phyloP scores from a whole-genome alignment of 2,888 invertebrate species.

The Sinelater perroti region DNA sequence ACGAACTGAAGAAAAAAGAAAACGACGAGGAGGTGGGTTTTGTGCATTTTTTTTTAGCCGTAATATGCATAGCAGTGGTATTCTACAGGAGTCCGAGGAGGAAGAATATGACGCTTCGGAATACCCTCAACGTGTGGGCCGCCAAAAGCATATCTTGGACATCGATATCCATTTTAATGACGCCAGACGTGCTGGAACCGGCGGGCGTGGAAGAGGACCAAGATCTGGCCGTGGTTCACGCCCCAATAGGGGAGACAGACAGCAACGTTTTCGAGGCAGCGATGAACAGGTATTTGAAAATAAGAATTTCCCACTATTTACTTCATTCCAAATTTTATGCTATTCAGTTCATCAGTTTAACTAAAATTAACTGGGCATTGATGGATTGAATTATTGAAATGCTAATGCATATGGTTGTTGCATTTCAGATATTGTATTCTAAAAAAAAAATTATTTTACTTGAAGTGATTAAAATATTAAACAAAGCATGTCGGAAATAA shows the following conservation, averaged over 20 bases:
- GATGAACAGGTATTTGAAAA: constrained; percentile 47
- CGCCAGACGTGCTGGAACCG: constrained; percentile 75
- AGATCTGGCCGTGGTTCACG: constrained; percentile 59
- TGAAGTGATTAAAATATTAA: too few species aligned
- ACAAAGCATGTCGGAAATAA: too few species aligned
- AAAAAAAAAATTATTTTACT: too few species aligned
- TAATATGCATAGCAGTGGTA: neutral
- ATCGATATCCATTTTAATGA: constrained; percentile 91
- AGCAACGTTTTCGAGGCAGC: constrained; percentile 55
- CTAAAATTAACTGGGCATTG: too few species aligned
- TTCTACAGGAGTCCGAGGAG: constrained; percentile 55
- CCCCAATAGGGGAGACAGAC: constrained; percentile 41
- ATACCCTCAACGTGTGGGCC: constrained; percentile 86
- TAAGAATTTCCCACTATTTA: too few species aligned
- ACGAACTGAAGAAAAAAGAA: constrained; percentile 79
- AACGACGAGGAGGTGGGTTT: constrained; percentile 62
- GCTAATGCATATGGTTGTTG: too few species aligned
- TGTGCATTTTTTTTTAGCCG: neutral
- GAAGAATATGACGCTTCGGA: constrained; percentile 77
- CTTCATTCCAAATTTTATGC: too few species aligned
- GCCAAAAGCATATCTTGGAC: constrained; percentile 85
- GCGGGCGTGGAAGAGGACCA: constrained; percentile 68
- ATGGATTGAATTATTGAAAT: too few species aligned
- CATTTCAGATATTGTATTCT: too few species aligned
- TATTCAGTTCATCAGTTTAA: neutral